A percentile compares a stretch with the other conserved stretches of the same genome.
phyloP scores from a whole-genome alignment of 2,888 invertebrate genomes.

The Tuta absoluta region DNA sequence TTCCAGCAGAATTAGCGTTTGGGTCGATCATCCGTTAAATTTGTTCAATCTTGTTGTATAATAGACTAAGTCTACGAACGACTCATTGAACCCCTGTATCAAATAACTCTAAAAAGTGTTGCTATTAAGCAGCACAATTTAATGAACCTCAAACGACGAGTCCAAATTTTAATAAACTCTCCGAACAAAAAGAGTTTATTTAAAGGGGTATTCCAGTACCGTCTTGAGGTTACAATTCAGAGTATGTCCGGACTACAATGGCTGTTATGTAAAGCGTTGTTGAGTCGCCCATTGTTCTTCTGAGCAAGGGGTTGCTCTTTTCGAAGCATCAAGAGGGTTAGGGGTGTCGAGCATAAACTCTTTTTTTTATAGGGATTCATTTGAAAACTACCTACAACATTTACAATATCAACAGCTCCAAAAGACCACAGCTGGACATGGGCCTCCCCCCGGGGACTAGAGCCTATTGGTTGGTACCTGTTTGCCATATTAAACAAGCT shows the following conservation, averaged over 20 bases:
- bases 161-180: conserved; percentile 8
- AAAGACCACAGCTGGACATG: no score
- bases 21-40: no score
- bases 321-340: conserved; percentile 36
- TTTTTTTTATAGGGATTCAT: background rate
- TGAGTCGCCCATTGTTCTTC: conserved; percentile 50
- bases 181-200: conserved; percentile 27
- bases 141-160: background rate
- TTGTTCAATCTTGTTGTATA: no score
- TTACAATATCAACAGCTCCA: no score
- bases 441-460: no score
- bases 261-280: conserved; percentile 55
- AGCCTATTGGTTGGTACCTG: no score
- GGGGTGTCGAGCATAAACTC: background rate
- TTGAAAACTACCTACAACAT: background rate
- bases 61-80: no score
- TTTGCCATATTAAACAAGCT: no score
- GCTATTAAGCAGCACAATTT: background rate
- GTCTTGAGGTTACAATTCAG: conserved; percentile 25
- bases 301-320: conserved; percentile 55
- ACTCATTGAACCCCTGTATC: no score
- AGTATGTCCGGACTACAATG: conserved; percentile 49
- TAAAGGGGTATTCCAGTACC: conserved; percentile 24
- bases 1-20: no score
- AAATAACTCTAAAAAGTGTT: no score